Base-by-base conservation (phyloP, 1,140 invertebrate species). In the Dreissena rostriformis region DNA sequence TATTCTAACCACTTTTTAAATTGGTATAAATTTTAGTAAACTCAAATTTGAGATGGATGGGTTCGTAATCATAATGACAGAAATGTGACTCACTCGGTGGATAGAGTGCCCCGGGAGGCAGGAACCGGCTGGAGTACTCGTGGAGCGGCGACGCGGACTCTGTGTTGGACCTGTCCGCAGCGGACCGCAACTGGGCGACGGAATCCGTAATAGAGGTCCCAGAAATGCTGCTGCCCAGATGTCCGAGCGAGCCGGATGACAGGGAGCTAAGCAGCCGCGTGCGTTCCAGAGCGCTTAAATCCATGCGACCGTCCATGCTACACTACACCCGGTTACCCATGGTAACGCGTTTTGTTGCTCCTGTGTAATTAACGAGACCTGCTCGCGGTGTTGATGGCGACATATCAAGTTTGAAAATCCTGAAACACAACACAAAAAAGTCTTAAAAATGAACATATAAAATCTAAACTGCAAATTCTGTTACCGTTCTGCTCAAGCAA, bases 181-280 rank as follows among this genome's bases (percentile, higher is more conserved):
- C 77, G 11, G 65, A 28, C 10, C 49, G 19, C 24, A 70, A n/a
- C 11, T 79, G 77, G 22, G 77, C 67, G n/a, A 53, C 65, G 28
- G 77, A 71, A 52, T 53, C 66, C 24, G 77, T 55, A 19, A 55
- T 52, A n/a, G 77, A 79, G 57, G 17, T n/a, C 2, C 17, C 22
- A n/a, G 57, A 61, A 39, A 39, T 39, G 22, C 17, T 19, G 22
- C 17, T 61, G 6, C 77, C 65, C 12, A 79, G 49, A n/a, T 28
- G 77, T 28, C 49, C 66, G n/a, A 79, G 63, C 12, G 77, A 79
- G 2, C 77, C 67, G 15, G 77, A 29, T 7, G 77, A 53, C 51
- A 79, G 22, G 10, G 77, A 79, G n/a, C 52, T 29, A 12, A 79
- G 77, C n/a, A 79, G 52, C 29, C 77, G 66, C 15, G 77, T 68